Conservation (phyloP, 2,113 vertebrate species). For the Anoura caudifer region DNA sequence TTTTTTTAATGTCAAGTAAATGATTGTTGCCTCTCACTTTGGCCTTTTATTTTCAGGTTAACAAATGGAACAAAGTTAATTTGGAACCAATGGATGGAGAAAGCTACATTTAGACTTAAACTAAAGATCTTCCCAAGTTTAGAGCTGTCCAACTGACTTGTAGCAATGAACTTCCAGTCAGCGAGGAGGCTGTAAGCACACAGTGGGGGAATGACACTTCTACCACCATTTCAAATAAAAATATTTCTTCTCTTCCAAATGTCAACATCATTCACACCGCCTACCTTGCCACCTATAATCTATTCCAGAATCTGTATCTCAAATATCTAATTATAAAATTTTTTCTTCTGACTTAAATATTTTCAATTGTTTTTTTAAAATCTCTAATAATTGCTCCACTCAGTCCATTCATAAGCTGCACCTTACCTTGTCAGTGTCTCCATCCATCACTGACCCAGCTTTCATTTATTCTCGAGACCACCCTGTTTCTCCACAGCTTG, state of each 20-base stretch:
- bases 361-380: background rate
- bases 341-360: background rate
- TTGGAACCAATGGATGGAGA: background rate
- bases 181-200: background rate
- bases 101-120: background rate
- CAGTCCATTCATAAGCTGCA: background rate
- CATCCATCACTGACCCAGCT: background rate
- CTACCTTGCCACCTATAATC: background rate
- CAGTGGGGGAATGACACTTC: background rate
- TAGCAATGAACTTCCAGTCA: background rate
- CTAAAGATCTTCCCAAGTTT: background rate
- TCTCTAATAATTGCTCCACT: background rate
- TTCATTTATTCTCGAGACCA: background rate
- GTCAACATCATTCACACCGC: background rate
- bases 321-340: background rate
- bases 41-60: background rate
- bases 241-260: background rate
- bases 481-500: background rate
- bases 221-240: background rate
- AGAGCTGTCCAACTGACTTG: background rate
- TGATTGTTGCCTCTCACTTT: background rate
- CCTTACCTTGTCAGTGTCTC: background rate
- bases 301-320: background rate
- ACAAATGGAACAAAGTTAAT: background rate
- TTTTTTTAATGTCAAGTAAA: background rate